These are phyloP conservation scores for Pollicipes pollicipes DNA, from an alignment of 1,140 invertebrate genomes.

Conservation along the genomic window DNA sequence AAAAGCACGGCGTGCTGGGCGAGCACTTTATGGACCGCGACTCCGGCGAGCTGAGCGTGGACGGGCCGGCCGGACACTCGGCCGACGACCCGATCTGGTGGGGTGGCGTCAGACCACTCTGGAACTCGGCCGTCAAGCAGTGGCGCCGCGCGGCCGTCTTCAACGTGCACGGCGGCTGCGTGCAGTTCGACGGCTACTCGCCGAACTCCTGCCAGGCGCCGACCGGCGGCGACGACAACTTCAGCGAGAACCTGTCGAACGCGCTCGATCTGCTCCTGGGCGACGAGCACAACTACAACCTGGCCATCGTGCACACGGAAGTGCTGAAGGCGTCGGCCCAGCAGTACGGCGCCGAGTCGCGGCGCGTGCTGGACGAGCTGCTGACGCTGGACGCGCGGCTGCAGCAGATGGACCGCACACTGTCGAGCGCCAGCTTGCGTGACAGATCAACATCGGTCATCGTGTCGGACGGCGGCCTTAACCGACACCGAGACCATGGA, in stretches of 20 bases:
- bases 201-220: neutral
- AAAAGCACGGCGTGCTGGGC: neutral
- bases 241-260: neutral
- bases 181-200: neutral
- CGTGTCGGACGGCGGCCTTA: neutral
- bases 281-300: neutral
- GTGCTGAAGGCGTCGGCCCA: neutral
- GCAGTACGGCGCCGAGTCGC: neutral
- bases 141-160: neutral
- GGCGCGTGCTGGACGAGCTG: neutral
- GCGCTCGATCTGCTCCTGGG: neutral
- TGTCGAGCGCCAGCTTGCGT: neutral
- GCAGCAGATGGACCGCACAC: neutral
- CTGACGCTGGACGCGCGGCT: neutral
- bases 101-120: neutral
- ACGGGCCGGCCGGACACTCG: neutral
- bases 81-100: neutral
- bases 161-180: neutral
- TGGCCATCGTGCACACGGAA: slow-evolving; percentile 4
- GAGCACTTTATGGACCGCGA: neutral
- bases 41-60: neutral
- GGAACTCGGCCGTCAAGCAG: neutral
- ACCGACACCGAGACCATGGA: neutral
- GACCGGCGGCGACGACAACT: neutral
- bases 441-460: neutral